Evolutionary conservation across 1,140 invertebrate genomes (phyloP).

Genomic region (Drosophila arizonae): DNA sequence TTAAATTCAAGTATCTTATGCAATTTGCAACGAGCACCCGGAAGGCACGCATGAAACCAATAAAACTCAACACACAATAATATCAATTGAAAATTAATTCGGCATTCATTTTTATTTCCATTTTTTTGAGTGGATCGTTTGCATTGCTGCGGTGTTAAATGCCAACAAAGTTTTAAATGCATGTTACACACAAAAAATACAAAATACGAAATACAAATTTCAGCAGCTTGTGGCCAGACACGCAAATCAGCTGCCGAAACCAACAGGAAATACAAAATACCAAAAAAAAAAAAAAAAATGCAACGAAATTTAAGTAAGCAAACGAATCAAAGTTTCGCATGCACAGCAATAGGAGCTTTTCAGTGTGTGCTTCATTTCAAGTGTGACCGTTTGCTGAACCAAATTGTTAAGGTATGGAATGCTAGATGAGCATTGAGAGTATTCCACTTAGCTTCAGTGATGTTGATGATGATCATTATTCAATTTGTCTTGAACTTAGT

Average conservation of each 20-base stretch:
- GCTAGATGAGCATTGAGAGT: too few relatives aligned
- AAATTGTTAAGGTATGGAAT: too few relatives aligned
- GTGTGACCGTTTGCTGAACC: neutral
- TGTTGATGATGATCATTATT: too few relatives aligned
- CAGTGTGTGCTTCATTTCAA: neutral
- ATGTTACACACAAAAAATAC: conserved; percentile 9
- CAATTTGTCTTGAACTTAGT: too few relatives aligned
- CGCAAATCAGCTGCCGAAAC: conserved; percentile 31
- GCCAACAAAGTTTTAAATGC: conserved; percentile 25
- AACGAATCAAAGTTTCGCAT: conserved; percentile 22
- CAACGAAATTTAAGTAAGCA: conserved; percentile 24
- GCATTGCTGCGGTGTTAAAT: conserved; percentile 50
- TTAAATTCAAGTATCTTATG: conserved; percentile 20
- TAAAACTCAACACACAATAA: conserved; percentile 42
- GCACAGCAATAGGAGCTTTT: too few relatives aligned
- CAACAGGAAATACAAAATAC: conserved; percentile 21
- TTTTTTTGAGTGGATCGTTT: conserved; percentile 11
- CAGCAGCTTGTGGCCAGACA: conserved; percentile 29
- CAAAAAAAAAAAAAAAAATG: neutral
- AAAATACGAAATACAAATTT: conserved; percentile 16
- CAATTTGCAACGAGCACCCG: conserved; percentile 32
- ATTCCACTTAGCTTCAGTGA: too few relatives aligned
- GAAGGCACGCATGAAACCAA: conserved; percentile 57
- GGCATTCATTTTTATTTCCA: too few relatives aligned
- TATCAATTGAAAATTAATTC: conserved; percentile 46